phyloP scores from a whole-genome alignment of 2,797 vertebrate genomes.

The Brachyalestes nurse region DNA sequence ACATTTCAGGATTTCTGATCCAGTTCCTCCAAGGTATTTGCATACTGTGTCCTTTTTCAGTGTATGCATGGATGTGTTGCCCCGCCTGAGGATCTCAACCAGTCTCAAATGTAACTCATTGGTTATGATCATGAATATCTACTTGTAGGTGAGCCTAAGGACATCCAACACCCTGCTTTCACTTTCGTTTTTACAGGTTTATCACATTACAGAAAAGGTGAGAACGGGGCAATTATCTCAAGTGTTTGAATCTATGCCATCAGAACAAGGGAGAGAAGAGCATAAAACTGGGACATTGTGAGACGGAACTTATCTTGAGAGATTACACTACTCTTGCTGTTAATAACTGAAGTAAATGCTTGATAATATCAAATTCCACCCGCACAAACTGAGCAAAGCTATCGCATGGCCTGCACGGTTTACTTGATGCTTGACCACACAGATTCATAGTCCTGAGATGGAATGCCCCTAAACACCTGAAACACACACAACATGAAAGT shows the following conservation, averaged over 20 bases:
- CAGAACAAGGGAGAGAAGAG: not conserved
- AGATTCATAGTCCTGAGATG: not conserved
- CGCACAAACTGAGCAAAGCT: not conserved
- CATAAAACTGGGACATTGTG: not conserved
- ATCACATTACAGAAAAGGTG: too few relatives aligned
- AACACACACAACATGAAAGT: conserved; percentile 30
- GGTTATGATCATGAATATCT: not conserved
- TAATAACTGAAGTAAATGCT: conserved; percentile 10
- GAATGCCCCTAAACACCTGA: conserved; percentile 4
- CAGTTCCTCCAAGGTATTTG: not conserved
- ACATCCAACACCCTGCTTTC: conserved; percentile 3
- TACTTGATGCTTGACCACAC: not conserved
- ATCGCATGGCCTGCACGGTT: not conserved
- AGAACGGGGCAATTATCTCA: not conserved
- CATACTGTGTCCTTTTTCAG: too few relatives aligned
- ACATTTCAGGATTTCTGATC: not conserved
- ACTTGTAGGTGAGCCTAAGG: not conserved
- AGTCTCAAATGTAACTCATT: not conserved
- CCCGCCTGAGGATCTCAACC: not conserved
- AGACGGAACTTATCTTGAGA: conserved; percentile 24
- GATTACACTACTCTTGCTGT: conserved; percentile 24
- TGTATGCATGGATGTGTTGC: too few relatives aligned
- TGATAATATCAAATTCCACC: conserved; percentile 22
- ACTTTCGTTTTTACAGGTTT: conserved; percentile 28
- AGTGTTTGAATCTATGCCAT: conserved; percentile 1